Evolutionary conservation across 2,113 vertebrate species (phyloP).

Genomic region (Apaloderma vittatum): DNA sequence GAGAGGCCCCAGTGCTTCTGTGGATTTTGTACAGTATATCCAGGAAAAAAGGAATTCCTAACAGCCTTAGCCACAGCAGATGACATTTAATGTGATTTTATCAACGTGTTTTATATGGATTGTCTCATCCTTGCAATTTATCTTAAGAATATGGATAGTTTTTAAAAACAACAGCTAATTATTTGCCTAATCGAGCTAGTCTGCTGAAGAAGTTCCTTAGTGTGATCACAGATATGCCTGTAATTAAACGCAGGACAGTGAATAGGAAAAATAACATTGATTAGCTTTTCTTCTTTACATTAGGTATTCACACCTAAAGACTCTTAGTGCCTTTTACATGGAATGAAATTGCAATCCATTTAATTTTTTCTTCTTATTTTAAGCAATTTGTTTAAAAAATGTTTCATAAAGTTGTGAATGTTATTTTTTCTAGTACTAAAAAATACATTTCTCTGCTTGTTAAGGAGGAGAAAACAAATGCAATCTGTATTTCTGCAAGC

Average conservation of each 20-base stretch:
- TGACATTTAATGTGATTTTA: background rate
- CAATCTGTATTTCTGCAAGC: background rate
- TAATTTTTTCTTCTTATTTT: background rate
- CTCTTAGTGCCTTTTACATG: background rate
- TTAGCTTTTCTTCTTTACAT: background rate
- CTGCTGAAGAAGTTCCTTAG: background rate
- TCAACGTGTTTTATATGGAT: rapidly evolving
- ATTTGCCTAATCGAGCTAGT: background rate
- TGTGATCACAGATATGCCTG: background rate
- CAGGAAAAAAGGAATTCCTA: background rate
- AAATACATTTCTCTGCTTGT: background rate
- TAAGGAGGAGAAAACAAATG: background rate
- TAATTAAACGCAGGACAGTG: background rate
- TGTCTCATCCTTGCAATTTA: background rate
- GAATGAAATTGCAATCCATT: background rate
- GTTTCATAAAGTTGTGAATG: background rate
- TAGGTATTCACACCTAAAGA: background rate
- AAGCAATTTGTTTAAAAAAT: background rate
- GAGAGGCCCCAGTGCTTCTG: background rate
- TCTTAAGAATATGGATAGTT: background rate
- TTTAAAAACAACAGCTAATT: background rate
- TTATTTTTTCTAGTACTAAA: background rate
- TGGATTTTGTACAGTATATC: background rate
- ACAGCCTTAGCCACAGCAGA: background rate
- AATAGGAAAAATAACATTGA: background rate